Percentiles rank a stretch among this genome's conserved stretches.
These are phyloP conservation scores for Argyrosomus japonicus DNA, from an alignment of 2,113 vertebrate species.

Conservation along the genomic window DNA sequence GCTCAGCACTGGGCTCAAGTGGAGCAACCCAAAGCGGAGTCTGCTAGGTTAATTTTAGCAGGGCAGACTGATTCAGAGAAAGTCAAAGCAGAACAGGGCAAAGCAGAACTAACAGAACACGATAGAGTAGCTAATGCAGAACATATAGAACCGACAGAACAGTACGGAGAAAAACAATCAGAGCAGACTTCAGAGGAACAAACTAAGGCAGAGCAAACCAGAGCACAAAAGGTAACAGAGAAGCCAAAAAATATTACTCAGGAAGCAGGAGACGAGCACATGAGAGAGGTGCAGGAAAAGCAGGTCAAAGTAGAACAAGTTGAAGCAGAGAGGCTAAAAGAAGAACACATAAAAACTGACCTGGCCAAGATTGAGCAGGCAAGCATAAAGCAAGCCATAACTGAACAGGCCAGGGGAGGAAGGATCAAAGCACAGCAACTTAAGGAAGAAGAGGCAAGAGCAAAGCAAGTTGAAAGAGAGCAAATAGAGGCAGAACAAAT, in stretches of 20 bases:
- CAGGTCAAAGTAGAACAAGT: slow-evolving; percentile 48
- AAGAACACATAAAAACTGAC: slow-evolving; percentile 55
- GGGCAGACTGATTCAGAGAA: slow-evolving; percentile 39
- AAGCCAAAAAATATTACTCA: slow-evolving; percentile 32
- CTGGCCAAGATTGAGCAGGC: slow-evolving; percentile 26
- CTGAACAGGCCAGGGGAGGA: slow-evolving; percentile 13
- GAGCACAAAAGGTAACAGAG: slow-evolving; percentile 15
- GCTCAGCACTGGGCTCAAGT: slow-evolving; percentile 43
- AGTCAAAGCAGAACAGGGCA: slow-evolving; percentile 36
- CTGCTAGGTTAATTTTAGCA: slow-evolving; percentile 58
- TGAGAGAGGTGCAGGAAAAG: slow-evolving; percentile 34
- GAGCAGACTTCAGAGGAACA: slow-evolving; percentile 1
- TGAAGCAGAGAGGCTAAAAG: slow-evolving; percentile 51
- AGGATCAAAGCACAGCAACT: slow-evolving; percentile 12
- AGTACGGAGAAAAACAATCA: slow-evolving; percentile 27
- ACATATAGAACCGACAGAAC: slow-evolving; percentile 10
- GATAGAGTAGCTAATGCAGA: neutral
- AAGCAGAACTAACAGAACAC: slow-evolving; percentile 19
- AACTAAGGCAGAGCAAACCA: slow-evolving; percentile 21
- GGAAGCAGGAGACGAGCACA: slow-evolving; percentile 21
- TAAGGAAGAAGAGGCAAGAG: slow-evolving; percentile 3
- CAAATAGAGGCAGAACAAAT: slow-evolving; percentile 17
- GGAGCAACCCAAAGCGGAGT: slow-evolving; percentile 50
- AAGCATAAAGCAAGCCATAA: slow-evolving; percentile 29
- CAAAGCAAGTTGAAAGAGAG: slow-evolving; percentile 26